Evolutionary conservation across 1,140 invertebrate genomes (phyloP), one percentile per base, ranked within the genome.

Genomic region (Atta cephalotes): DNA sequence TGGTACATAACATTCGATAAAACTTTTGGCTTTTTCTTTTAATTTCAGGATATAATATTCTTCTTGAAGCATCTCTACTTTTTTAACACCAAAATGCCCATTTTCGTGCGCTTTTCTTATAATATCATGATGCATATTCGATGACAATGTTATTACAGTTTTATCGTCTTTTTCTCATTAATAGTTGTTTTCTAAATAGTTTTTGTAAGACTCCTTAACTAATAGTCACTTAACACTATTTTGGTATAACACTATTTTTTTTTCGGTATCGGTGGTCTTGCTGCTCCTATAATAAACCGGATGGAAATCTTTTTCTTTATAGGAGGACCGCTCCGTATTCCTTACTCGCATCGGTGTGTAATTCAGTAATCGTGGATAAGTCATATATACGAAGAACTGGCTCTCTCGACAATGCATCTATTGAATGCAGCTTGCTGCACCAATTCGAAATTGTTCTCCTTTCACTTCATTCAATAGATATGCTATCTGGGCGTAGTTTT

Each of bases 341-440:
- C 14, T 51, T 51, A 18, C 51, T 18, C 4, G 51, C 51, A 1
- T 56, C 16, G 14, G 51, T 56, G 16, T 56, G 51, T 56, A 18
- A 14, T 16, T 53, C 16, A 12, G 14, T 51, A 3, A 51, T 4
- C 0, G 49, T 12, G 2, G 35, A 35, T n/a, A 91, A 82, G 58
- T 89, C 56, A 68, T 86, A 94, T 25, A 94, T 88, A 31, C 88
- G 85, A n/a, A 94, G 82, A 9, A 93, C 89, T 14, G 91, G 91
- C 18, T 72, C 28, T 53, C 31, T 77, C 10, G 51, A 21, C 28
- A 93, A 84, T 16, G 35, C 71, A 0, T 9, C 18, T 18, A 74
- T 72, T 28, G 72, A 39, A 39, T 7, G 35, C 35, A 7, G 35
- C 35, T n/a, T 79, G 18, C 16, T 89, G 45, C 18, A 21, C 77